Evolutionary conservation across 1,140 invertebrate species (phyloP), one percentile per base, ranked within the genome.

Genomic region (Coenobita brevimanus): DNA sequence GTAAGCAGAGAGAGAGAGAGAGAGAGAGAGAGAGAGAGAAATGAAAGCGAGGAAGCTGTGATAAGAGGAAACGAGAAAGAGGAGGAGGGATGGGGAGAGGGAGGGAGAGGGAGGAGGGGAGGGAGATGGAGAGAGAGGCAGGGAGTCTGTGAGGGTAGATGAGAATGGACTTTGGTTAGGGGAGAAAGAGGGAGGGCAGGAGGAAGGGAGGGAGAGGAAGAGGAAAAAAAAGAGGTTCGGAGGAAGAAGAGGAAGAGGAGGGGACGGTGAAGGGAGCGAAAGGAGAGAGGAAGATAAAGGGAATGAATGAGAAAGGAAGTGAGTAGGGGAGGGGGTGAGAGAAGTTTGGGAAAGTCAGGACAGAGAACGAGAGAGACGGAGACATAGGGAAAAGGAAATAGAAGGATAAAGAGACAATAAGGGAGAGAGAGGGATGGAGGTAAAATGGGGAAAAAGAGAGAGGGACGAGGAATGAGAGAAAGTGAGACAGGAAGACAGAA

Each of bases 121-220:
- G 36, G 64, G 64, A 67, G 64, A 24, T 8, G 64, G 64, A 67
- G 64, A n/a, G n/a, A n/a, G 64, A 67, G n/a, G 64, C 21, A n/a
- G n/a, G 64, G 6, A 24, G 30, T 6, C 6, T 8, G 64, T 6
- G 64, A n/a, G 8, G 64, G 30, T 8, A 8, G 30, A 67, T 4
- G 64, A 67, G 30, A n/a, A 67, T 4, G 30, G n/a, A 67, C 6
- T 24, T 6, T 8, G 30, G 21, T 4, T 6, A n/a, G 21, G 64
- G 8, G 21, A n/a, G n/a, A 8, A 24, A n/a, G n/a, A n/a, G n/a
- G 21, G 64, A 33, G 64, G 30, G n/a, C 4, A 17, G 17, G 46
- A 17, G 17, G 46, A 17, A 50, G 46, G 46, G 17, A 17, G 46
- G 17, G 46, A 17, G n/a, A 17, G 46, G 17, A 17, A 17, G 46